Conservation (phyloP, 1,140 invertebrate species). For the Fopius arisanus region DNA sequence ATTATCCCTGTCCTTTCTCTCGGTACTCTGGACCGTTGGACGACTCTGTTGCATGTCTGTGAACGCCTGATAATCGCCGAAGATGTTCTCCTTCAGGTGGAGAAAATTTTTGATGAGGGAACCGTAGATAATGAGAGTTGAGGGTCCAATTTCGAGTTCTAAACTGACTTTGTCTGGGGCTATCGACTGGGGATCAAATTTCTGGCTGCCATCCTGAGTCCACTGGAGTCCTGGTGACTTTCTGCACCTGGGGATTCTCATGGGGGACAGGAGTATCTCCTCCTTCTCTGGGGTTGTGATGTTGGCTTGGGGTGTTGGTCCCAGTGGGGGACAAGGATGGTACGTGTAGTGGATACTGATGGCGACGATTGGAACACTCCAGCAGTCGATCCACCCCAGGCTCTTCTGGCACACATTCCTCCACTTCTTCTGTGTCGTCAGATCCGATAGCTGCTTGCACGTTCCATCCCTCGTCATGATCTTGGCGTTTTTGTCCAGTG, state of each 20-base stretch:
- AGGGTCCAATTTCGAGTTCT: conserved; percentile 93
- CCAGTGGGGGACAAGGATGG: conserved; percentile 87
- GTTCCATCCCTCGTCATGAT: conserved; percentile 80
- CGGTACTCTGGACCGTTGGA: conserved; percentile 38
- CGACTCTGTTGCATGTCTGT: conserved; percentile 85
- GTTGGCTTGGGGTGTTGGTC: conserved; percentile 86
- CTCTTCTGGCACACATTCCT: conserved; percentile 82
- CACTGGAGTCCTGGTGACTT: conserved; percentile 76
- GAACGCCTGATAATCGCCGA: conserved; percentile 93
- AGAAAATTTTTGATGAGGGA: conserved; percentile 88
- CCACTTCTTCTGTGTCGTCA: conserved; percentile 79
- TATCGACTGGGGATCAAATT: conserved; percentile 87
- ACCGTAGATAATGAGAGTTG: conserved; percentile 88
- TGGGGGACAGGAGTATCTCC: conserved; percentile 88
- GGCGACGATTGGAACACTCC: conserved; percentile 92
- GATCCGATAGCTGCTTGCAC: conserved; percentile 65
- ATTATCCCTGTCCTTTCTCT: conserved; percentile 61
- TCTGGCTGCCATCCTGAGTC: conserved; percentile 71
- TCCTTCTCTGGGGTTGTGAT: conserved; percentile 94
- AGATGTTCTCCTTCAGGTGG: conserved; percentile 94
- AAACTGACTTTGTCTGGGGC: conserved; percentile 87
- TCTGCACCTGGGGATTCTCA: conserved; percentile 83
- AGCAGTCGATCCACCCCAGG: conserved; percentile 94
- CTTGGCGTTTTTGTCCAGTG: conserved; percentile 90
- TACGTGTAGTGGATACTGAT: conserved; percentile 90